phyloP scores from a whole-genome alignment of 2,888 invertebrate species.

The Pseudococcus viburni region DNA sequence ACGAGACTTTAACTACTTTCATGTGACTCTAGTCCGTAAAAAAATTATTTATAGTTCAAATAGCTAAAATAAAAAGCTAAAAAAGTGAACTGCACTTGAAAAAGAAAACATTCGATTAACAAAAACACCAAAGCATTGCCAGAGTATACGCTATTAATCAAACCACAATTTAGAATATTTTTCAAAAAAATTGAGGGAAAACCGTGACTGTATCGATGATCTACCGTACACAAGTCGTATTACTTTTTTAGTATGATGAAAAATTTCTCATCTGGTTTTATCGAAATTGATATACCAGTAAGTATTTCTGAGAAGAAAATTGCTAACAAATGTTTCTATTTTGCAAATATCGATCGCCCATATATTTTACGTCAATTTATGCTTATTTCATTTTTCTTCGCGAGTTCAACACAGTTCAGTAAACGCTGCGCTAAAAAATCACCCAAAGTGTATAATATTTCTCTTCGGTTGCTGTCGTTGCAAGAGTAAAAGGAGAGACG shows the following conservation, averaged over 20 bases:
- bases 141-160: constrained; percentile 6
- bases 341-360: not conserved
- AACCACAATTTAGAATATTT: not conserved
- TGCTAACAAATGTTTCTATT: not conserved
- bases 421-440: not conserved
- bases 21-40: not conserved
- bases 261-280: not conserved
- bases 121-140: not conserved
- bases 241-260: not conserved
- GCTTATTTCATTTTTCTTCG: constrained; percentile 8
- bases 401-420: not conserved
- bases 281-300: not conserved
- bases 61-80: not conserved
- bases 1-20: not conserved
- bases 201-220: not conserved
- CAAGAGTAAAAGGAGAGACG: not conserved
- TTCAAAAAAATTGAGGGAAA: not conserved
- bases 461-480: not conserved
- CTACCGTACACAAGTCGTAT: not conserved
- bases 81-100: not conserved
- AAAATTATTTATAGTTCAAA: constrained; percentile 15
- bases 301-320: not conserved
- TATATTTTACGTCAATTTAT: constrained; percentile 14
- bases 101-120: not conserved
- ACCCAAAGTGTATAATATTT: not conserved